These are phyloP conservation scores for Unio pictorum DNA, from an alignment of 2,888 invertebrate genomes.

Conservation along the genomic window DNA sequence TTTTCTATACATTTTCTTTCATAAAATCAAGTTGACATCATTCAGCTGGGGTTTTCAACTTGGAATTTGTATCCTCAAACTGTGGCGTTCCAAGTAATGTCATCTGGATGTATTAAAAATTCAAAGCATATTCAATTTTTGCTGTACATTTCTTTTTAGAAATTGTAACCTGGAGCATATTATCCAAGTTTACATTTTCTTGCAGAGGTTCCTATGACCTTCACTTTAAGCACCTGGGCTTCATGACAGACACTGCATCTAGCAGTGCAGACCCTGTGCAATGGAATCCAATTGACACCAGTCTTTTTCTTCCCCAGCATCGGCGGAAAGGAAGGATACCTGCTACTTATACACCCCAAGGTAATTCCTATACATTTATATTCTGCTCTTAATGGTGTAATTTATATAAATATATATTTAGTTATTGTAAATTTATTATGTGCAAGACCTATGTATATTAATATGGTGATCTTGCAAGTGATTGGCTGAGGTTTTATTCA, in stretches of 20 bases:
- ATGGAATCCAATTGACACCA: constrained; percentile 62
- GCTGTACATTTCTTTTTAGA: too few species aligned
- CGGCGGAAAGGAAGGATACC: constrained; percentile 48
- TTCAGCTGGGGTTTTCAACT: not conserved
- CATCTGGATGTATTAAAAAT: too few species aligned
- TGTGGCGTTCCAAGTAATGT: too few species aligned
- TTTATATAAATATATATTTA: too few species aligned
- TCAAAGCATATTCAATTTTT: too few species aligned
- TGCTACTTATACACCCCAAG: constrained; percentile 58
- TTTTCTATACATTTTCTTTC: constrained; percentile 1
- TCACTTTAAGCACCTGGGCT: constrained; percentile 43
- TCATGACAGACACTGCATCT: constrained; percentile 12
- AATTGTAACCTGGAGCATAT: too few species aligned
- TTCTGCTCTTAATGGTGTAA: too few species aligned
- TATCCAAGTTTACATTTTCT: constrained; percentile 1
- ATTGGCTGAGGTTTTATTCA: too few species aligned
- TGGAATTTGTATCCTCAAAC: too few species aligned
- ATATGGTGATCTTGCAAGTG: too few species aligned
- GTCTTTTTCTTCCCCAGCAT: constrained; percentile 48
- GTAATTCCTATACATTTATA: constrained; percentile 20
- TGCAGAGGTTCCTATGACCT: constrained; percentile 54
- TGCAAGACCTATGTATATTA: too few species aligned
- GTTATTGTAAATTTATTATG: too few species aligned
- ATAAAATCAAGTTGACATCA: not conserved
- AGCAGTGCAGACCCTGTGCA: constrained; percentile 21